Evolutionary conservation across 1,140 invertebrate species (phyloP).

Genomic region (Catajapyx aquilonaris): DNA sequence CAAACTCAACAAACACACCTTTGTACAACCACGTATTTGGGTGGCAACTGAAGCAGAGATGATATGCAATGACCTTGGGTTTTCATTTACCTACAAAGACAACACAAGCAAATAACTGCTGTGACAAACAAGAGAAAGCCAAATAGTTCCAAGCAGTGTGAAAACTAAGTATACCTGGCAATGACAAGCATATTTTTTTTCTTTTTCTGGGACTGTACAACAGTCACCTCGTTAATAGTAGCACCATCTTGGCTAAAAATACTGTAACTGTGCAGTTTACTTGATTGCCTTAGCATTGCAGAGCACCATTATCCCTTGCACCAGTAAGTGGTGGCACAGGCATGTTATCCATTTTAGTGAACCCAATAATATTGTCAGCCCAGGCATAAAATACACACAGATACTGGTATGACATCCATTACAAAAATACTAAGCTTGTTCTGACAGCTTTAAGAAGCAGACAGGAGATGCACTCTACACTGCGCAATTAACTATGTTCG

Average conservation of each 20-base stretch:
- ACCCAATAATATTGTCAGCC: background rate
- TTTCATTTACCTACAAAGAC: background rate
- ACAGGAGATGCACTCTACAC: too few relatives aligned
- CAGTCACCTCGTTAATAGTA: background rate
- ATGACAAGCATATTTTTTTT: too few relatives aligned
- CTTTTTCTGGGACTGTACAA: background rate
- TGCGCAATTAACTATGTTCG: conserved; percentile 11
- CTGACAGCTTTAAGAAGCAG: too few relatives aligned
- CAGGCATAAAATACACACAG: background rate
- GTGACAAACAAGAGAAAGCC: background rate
- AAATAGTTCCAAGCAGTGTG: too few relatives aligned
- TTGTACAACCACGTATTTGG: too few relatives aligned
- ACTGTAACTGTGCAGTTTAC: too few relatives aligned
- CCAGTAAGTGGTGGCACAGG: background rate
- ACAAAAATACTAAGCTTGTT: conserved; percentile 1
- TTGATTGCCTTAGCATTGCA: background rate
- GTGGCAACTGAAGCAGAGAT: too few relatives aligned
- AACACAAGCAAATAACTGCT: background rate
- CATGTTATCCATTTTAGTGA: background rate
- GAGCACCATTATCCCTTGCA: background rate
- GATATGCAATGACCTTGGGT: conserved; percentile 1
- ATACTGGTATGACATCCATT: background rate
- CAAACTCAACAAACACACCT: too few relatives aligned
- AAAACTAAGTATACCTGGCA: too few relatives aligned
- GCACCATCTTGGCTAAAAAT: background rate